phyloP scores from a whole-genome alignment of 2,113 vertebrate species.

The Cercopithecus mona region DNA sequence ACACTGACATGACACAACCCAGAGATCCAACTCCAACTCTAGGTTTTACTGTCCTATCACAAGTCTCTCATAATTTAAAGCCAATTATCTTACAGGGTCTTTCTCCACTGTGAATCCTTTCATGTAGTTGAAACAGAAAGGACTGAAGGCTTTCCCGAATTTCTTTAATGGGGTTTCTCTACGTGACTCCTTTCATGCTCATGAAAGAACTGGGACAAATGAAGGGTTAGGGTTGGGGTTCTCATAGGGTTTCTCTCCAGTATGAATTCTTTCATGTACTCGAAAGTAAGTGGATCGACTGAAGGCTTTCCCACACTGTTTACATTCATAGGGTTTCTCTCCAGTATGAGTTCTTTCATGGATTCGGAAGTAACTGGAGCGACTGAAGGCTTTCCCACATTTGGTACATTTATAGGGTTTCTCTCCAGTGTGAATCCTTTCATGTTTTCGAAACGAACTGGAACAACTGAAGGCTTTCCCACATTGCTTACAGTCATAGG shows the following conservation, averaged over 20 bases:
- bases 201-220: background rate
- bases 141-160: constrained; percentile 68
- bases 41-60: background rate
- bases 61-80: background rate
- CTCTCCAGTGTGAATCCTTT: background rate
- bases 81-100: background rate
- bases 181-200: background rate
- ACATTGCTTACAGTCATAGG: background rate
- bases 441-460: background rate
- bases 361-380: background rate
- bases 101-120: background rate
- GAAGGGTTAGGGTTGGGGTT: background rate
- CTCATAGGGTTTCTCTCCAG: background rate
- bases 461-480: background rate
- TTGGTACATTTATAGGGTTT: background rate
- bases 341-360: background rate
- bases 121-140: background rate
- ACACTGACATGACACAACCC: background rate
- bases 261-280: background rate
- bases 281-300: background rate
- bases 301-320: background rate
- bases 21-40: background rate
- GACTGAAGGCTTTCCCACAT: background rate
- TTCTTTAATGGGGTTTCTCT: constrained; percentile 42
- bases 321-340: background rate